phyloP scores from a whole-genome alignment of 2,797 vertebrate genomes.

The Cuniculus paca region DNA sequence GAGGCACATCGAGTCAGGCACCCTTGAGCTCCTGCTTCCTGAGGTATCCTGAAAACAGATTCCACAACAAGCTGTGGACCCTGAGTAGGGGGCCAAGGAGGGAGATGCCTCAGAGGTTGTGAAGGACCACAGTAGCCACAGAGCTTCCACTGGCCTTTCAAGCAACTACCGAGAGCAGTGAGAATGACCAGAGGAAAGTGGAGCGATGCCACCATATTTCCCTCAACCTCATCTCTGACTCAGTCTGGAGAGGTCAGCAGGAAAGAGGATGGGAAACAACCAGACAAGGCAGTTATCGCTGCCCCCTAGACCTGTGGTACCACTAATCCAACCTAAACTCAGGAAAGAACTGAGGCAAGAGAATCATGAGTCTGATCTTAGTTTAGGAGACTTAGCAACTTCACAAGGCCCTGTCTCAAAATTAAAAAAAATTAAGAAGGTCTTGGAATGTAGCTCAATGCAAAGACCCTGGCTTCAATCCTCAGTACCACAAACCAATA shows the following conservation, averaged over 20 bases:
- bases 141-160: not conserved
- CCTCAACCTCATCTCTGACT: not conserved
- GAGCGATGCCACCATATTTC: not conserved
- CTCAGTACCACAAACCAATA: not conserved
- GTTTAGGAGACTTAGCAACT: not conserved
- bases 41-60: not conserved
- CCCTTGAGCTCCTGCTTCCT: not conserved
- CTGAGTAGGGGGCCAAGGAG: fast-evolving
- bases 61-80: not conserved
- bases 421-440: not conserved
- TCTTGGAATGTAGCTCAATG: not conserved
- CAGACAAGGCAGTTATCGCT: not conserved
- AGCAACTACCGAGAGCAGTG: not conserved
- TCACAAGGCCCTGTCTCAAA: not conserved
- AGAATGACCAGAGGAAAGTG: not conserved
- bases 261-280: not conserved
- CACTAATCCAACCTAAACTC: not conserved
- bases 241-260: not conserved
- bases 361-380: not conserved
- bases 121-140: not conserved
- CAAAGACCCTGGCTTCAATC: not conserved
- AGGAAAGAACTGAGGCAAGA: not conserved
- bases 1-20: no score
- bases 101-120: not conserved
- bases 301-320: not conserved